These are phyloP conservation scores for Podilymbus podiceps DNA, from an alignment of 2,113 vertebrate genomes.

Conservation along the genomic window DNA sequence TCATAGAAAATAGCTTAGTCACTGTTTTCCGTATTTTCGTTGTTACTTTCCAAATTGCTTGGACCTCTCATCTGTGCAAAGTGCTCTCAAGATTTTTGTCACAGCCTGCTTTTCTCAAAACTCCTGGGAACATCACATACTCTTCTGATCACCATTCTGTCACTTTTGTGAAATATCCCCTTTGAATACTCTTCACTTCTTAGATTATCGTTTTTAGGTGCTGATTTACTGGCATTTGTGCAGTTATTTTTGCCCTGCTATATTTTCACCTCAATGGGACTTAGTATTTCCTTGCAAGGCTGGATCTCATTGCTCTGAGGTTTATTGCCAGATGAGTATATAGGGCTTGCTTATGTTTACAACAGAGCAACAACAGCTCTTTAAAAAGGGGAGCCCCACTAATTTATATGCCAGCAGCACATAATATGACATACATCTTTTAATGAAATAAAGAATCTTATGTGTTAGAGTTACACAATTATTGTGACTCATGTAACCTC, in stretches of 20 bases:
- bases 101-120: background rate
- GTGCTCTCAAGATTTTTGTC: background rate
- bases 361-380: background rate
- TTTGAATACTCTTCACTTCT: background rate
- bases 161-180: background rate
- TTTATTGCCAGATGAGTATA: background rate
- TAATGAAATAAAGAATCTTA: background rate
- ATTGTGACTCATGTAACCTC: background rate
- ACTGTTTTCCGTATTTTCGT: background rate
- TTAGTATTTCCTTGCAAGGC: background rate
- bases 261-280: background rate
- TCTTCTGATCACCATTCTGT: background rate
- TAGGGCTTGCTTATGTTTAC: background rate
- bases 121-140: background rate
- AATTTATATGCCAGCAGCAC: background rate
- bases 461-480: background rate
- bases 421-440: background rate
- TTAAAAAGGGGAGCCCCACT: background rate
- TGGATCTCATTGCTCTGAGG: background rate
- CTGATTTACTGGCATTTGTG: background rate
- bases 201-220: background rate
- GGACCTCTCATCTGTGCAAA: background rate
- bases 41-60: conserved; percentile 2
- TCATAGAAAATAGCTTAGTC: background rate
- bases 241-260: background rate